phyloP scores from a whole-genome alignment of 2,113 vertebrate genomes.

The Progne subis region DNA sequence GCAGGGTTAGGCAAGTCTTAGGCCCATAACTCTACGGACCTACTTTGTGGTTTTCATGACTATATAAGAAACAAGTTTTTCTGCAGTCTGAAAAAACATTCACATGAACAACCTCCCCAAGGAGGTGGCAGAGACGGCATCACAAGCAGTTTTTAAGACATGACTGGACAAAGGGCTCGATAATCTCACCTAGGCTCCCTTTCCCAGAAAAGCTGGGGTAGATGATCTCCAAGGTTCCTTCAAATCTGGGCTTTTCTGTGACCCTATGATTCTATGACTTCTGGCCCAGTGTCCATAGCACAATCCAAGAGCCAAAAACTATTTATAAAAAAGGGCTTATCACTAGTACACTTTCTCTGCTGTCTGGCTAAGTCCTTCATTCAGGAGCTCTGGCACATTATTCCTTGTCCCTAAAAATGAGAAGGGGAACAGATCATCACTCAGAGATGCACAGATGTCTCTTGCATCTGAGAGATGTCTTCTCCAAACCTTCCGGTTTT shows the following conservation, averaged over 20 bases:
- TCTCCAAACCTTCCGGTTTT: background rate
- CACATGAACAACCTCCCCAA: background rate
- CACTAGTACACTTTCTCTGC: background rate
- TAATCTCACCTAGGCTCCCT: background rate
- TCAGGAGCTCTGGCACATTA: background rate
- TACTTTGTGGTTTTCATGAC: background rate
- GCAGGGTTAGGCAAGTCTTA: background rate
- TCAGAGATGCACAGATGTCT: rapidly evolving
- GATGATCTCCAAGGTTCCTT: background rate
- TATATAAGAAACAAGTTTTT: background rate
- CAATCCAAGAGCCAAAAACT: background rate
- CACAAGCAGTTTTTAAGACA: background rate
- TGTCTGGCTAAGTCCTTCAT: background rate
- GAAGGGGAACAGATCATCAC: background rate
- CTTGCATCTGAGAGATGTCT: background rate
- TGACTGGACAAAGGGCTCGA: background rate
- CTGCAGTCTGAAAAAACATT: background rate
- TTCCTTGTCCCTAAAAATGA: background rate
- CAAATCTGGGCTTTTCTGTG: background rate
- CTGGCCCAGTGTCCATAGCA: background rate
- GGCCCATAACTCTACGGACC: rapidly evolving
- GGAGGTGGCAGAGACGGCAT: background rate
- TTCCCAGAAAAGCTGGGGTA: background rate
- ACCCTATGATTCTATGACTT: background rate
- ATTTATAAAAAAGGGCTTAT: background rate